Evolutionary conservation across 1,140 invertebrate genomes (phyloP), one percentile per base, ranked within the genome.

Genomic region (Chlorops oryzae): DNA sequence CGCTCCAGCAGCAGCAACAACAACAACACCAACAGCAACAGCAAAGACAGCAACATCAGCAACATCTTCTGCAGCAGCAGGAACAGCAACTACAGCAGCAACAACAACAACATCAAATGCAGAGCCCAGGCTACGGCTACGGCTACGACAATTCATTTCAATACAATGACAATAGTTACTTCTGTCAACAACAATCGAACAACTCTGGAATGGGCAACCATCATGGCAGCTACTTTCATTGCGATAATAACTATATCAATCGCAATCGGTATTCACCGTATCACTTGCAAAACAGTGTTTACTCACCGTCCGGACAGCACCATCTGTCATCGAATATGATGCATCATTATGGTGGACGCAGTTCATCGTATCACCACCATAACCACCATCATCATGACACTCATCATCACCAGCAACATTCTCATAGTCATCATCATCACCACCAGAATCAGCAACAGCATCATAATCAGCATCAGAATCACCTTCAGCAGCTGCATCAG

Each of bases 301-400:
- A 66, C 5, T 66, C 63, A 38, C 54, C 63, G 6, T 62, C 62
- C 21, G 62, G 62, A 21, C 63, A 65, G 40, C 63, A 65, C 38
- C 50, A 65, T 32, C 54, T 65, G 41, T 62, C 63, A 40, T 65
- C 63, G 43, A 65, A 60, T 27, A 60, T 65, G 41, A 54, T 65
- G 22, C 63, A 65, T 48, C 64, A 64, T 42, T 61, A 61, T 9
- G 56, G 60, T 44, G 56, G 60, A 44, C 54, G 59, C 20, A 17
- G 51, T 18, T 53, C 51, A 27, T 39, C 59, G 15, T 57, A 54
- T 25, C 25, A 52, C 9, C 57, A 52, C n/a, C 47, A 43, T n/a
- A 35, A 45, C 34, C 39, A 45, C 22, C 17, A 50, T 23, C 53
- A 37, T 12, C 45, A 46, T 21, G 18, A 28, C 20, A 21, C 32